These are phyloP conservation scores for Neodontobutis hainanensis DNA, from an alignment of 2,113 vertebrate species.

Conservation along the genomic window DNA sequence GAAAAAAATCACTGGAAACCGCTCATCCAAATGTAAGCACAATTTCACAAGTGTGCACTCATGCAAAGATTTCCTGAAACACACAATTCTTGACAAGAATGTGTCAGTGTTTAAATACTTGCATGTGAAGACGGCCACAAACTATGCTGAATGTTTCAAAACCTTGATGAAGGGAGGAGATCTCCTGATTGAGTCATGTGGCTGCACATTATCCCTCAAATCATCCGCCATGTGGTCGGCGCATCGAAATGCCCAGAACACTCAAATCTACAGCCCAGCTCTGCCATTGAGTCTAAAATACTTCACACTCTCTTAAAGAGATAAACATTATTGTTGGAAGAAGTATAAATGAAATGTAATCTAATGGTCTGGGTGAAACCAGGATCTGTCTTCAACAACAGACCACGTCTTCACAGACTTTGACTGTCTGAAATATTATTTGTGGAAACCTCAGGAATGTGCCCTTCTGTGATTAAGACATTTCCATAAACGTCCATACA, in stretches of 20 bases:
- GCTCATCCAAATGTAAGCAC: constrained; percentile 29
- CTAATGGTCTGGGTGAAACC: constrained; percentile 58
- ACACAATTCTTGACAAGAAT: constrained; percentile 62
- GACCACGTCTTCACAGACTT: constrained; percentile 27
- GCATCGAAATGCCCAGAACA: constrained; percentile 58
- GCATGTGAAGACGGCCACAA: constrained; percentile 67
- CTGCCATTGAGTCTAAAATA: constrained; percentile 51
- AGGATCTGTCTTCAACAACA: constrained; percentile 59
- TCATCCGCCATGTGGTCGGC: constrained; percentile 60
- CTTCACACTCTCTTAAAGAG: constrained; percentile 66
- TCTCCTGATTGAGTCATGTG: constrained; percentile 74
- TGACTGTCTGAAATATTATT: constrained; percentile 36
- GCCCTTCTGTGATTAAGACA: constrained; percentile 39
- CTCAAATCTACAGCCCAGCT: constrained; percentile 26
- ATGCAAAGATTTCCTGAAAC: constrained; percentile 63
- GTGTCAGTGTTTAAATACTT: constrained; percentile 68
- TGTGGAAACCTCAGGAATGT: constrained; percentile 52
- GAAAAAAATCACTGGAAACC: constrained; percentile 48
- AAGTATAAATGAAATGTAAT: constrained; percentile 56
- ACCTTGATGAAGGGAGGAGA: constrained; percentile 66
- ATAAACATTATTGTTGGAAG: constrained; percentile 72
- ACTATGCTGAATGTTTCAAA: constrained; percentile 62
- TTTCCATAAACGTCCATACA: constrained; percentile 26
- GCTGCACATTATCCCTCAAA: constrained; percentile 71
- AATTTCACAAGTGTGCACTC: constrained; percentile 50